phyloP scores from a whole-genome alignment of 53 echinoderm and acorn worm species.

The Zoroaster sp. region DNA sequence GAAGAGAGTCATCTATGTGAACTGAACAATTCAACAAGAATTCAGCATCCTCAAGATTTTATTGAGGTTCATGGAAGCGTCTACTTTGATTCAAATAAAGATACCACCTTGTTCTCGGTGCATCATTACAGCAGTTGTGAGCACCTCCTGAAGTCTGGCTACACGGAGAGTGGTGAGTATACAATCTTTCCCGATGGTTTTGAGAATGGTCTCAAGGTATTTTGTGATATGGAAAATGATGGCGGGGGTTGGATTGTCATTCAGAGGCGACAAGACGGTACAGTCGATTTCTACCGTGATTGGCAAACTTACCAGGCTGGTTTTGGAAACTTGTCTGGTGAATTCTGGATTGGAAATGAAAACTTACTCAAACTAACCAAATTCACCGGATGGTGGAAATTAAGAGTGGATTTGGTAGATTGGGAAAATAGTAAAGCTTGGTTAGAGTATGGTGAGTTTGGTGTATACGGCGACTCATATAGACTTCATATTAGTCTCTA shows the following conservation, averaged over 20 bases:
- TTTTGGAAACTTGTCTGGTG: no score
- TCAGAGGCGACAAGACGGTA: neutral
- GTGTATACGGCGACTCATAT: neutral
- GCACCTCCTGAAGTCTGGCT: neutral
- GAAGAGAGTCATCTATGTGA: neutral
- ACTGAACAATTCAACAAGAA: neutral
- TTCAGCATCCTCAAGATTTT: neutral
- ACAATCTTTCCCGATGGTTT: neutral
- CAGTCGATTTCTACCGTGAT: neutral
- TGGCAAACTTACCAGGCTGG: neutral
- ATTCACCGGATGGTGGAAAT: neutral
- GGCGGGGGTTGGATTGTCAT: neutral
- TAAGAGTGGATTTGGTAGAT: no score
- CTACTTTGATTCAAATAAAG: neutral
- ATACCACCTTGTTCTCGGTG: neutral
- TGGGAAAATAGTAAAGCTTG: neutral
- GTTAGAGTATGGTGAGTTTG: neutral
- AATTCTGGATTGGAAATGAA: no score
- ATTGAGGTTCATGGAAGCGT: neutral
- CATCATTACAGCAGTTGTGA: neutral
- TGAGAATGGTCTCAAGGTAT: neutral
- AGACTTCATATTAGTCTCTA: neutral
- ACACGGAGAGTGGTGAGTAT: neutral
- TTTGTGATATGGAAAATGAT: neutral
- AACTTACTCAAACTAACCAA: neutral